Evolutionary conservation across 1,140 invertebrate genomes (phyloP), one percentile per base, ranked within the genome.

Genomic region (Hesperophylax magnus): DNA sequence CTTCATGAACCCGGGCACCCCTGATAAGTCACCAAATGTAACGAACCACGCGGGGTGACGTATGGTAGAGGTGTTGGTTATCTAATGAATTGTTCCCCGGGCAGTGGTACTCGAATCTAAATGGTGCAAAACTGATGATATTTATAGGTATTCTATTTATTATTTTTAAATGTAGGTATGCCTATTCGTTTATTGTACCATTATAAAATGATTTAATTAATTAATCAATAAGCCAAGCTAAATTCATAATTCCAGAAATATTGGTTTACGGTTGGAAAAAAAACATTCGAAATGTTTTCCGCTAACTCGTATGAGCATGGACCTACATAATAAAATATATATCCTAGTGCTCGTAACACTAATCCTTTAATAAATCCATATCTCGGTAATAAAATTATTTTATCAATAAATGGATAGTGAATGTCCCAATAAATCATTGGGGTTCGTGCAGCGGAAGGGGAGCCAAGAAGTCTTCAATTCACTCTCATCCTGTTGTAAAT

Each of bases 361-460:
- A 83, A 81, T 83, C 82, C 82, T 83, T 81, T 83, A 83, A 83
- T 81, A 81, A 78, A 83, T 83, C 82, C 79, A 81, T 83, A 81
- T 83, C 82, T 80, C 67, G 71, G 82, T 79, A 78, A 83, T 83
- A 83, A 83, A 83, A 83, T 81, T 83, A 83, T 83, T 83, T 83
- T 83, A 83, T 83, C 82, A 83, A 83, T 83, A 83, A 81, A 83
- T 83, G 82, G 82, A 78, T 76, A 79, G 82, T 78, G 82, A 81
- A 83, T 83, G 80, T 69, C 65, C 77, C 82, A 81, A 83, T 83
- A 83, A 83, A 83, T 83, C 79, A 83, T 65, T 61, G 76, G 74
- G 63, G 63, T 58, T 22, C n/a, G 22, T 17, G 63, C 27, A 27
- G 4, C 14, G 3, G 24, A 20, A 17, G 18, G 15, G 14, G 11